Evolutionary conservation across 2,113 vertebrate genomes (phyloP).

Genomic region (Morone chrysops): DNA sequence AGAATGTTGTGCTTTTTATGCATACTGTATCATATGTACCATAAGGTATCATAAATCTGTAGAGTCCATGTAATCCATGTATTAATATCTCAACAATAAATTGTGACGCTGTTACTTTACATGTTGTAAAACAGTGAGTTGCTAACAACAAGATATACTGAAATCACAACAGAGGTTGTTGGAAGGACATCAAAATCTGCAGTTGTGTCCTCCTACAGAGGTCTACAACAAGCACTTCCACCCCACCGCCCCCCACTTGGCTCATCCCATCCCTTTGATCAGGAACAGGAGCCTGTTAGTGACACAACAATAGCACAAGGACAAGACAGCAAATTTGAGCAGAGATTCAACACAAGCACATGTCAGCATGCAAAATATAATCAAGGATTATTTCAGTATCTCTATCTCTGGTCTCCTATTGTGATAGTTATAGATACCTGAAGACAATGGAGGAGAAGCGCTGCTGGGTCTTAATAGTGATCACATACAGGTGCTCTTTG

Average conservation of each 20-base stretch:
- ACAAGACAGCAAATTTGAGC: background rate
- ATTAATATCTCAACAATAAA: background rate
- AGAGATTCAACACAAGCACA: background rate
- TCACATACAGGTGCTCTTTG: too few species aligned
- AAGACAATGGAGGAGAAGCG: too few species aligned
- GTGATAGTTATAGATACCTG: background rate
- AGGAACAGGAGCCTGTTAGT: background rate
- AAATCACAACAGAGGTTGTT: slow-evolving; percentile 28
- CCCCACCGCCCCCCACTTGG: too few species aligned
- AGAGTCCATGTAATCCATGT: background rate
- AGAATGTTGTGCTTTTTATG: background rate
- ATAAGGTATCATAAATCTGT: too few species aligned
- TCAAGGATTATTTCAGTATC: background rate
- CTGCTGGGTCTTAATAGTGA: too few species aligned
- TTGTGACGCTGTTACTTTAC: background rate
- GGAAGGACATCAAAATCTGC: slow-evolving; percentile 27
- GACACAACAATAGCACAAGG: background rate
- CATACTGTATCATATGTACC: background rate
- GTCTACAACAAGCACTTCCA: background rate
- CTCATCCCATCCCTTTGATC: background rate
- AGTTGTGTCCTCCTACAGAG: slow-evolving; percentile 28
- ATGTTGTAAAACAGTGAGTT: background rate
- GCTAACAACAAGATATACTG: slow-evolving; percentile 23
- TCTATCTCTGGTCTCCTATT: background rate
- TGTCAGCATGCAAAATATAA: background rate